phyloP scores from a whole-genome alignment of 2,888 invertebrate species.

The Megaustenia siamemsis region DNA sequence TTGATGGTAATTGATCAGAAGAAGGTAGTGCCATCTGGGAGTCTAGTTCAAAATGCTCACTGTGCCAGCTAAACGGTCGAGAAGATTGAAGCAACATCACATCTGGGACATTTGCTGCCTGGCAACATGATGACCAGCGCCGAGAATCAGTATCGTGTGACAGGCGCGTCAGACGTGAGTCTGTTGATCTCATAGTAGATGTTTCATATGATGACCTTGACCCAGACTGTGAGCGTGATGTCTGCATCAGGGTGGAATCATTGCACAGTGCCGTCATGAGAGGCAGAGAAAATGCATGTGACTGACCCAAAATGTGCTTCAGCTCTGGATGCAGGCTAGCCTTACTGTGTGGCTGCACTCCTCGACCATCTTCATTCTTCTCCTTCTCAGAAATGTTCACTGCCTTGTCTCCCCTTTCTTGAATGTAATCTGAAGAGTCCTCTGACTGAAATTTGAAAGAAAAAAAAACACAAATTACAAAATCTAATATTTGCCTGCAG shows the following conservation, averaged over 20 bases:
- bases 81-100: constrained; percentile 59
- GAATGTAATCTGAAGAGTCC: constrained; percentile 36
- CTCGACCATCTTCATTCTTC: constrained; percentile 44
- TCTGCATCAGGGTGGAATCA: constrained; percentile 82
- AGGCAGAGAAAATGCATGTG: constrained; percentile 83
- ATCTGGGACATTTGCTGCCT: constrained; percentile 59
- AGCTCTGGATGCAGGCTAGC: constrained; percentile 74
- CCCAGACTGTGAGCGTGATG: constrained; percentile 55
- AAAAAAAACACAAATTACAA: too few relatives aligned
- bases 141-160: constrained; percentile 71
- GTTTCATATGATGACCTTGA: constrained; percentile 67
- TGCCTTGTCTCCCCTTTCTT: constrained; percentile 38
- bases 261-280: constrained; percentile 95
- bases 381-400: constrained; percentile 52
- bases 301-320: constrained; percentile 72
- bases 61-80: constrained; percentile 77
- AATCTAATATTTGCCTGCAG: too few relatives aligned
- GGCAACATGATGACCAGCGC: constrained; percentile 72
- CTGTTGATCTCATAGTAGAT: constrained; percentile 69
- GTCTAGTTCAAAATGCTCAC: constrained; percentile 75
- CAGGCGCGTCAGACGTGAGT: constrained; percentile 67
- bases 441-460: constrained; percentile 10
- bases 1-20: constrained; percentile 36
- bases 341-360: constrained; percentile 51
- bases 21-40: constrained; percentile 61